These are phyloP conservation scores for Platysternon megacephalum DNA, from an alignment of 2,113 vertebrate genomes.

Conservation along the genomic window DNA sequence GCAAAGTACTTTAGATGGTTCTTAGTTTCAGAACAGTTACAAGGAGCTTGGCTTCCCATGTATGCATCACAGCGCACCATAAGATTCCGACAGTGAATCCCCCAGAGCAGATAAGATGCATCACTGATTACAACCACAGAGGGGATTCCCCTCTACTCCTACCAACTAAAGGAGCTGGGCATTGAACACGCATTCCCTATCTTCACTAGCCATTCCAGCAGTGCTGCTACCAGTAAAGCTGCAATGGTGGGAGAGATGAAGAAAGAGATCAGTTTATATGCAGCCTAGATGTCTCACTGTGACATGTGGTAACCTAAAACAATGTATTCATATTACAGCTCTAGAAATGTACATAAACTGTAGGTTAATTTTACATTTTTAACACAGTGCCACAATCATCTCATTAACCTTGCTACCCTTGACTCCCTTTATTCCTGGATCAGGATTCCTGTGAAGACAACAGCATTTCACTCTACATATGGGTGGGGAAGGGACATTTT, in stretches of 20 bases:
- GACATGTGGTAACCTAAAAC: background rate
- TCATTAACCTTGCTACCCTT: background rate
- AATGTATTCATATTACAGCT: background rate
- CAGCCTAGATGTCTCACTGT: background rate
- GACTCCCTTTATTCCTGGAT: background rate
- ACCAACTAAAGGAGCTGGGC: background rate
- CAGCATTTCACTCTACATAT: background rate
- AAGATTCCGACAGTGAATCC: background rate
- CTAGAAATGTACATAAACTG: background rate
- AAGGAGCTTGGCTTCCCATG: background rate
- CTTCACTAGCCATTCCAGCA: background rate
- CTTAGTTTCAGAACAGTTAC: background rate
- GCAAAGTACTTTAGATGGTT: background rate
- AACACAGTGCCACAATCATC: background rate
- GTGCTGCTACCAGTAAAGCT: background rate
- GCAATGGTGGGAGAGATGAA: background rate
- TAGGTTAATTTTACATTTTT: background rate
- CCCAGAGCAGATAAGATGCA: background rate
- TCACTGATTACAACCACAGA: background rate
- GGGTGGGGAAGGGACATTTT: background rate
- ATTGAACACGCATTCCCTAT: background rate
- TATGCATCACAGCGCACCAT: background rate
- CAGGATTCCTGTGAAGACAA: background rate
- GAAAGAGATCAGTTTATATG: background rate
- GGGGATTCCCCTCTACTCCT: background rate